A percentile compares a stretch with the other conserved stretches of the same genome.
phyloP scores from a whole-genome alignment of 1,140 invertebrate species.

The Eciton burchellii region DNA sequence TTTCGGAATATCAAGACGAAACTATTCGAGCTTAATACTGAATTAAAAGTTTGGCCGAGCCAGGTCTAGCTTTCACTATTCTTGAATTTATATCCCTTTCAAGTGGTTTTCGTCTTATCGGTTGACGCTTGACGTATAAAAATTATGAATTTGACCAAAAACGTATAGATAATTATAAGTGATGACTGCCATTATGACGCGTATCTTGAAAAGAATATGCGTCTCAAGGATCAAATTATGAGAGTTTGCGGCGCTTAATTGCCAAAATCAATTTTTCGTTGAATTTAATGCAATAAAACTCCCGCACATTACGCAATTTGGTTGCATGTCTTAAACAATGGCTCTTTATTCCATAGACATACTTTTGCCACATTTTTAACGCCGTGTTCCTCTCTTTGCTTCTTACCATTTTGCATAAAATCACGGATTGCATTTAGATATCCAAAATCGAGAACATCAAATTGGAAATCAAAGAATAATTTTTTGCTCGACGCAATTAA shows the following conservation, averaged over 20 bases:
- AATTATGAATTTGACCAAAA: conserved; percentile 8
- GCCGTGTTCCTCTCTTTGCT: background rate
- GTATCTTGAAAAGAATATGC: background rate
- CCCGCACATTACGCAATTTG: background rate
- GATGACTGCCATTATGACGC: background rate
- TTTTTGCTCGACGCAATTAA: conserved; percentile 62
- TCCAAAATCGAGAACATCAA: conserved; percentile 85
- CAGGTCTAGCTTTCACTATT: conserved; percentile 15
- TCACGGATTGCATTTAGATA: conserved; percentile 83
- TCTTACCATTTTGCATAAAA: conserved; percentile 54
- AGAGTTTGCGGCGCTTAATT: background rate
- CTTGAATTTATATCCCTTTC: conserved; percentile 2
- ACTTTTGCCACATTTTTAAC: conserved; percentile 38
- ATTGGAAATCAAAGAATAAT: conserved; percentile 76
- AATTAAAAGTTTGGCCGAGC: conserved; percentile 53
- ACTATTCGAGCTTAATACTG: conserved; percentile 51
- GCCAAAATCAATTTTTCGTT: background rate
- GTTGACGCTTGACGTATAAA: background rate
- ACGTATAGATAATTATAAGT: background rate
- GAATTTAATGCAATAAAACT: background rate
- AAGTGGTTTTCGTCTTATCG: conserved; percentile 10
- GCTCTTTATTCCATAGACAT: conserved; percentile 36
- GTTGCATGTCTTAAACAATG: conserved; percentile 18
- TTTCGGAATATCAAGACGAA: conserved; percentile 56
- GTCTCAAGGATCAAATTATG: background rate